These are phyloP conservation scores for Heloderma charlesbogerti DNA, from an alignment of 2,113 vertebrate species.

Conservation along the genomic window DNA sequence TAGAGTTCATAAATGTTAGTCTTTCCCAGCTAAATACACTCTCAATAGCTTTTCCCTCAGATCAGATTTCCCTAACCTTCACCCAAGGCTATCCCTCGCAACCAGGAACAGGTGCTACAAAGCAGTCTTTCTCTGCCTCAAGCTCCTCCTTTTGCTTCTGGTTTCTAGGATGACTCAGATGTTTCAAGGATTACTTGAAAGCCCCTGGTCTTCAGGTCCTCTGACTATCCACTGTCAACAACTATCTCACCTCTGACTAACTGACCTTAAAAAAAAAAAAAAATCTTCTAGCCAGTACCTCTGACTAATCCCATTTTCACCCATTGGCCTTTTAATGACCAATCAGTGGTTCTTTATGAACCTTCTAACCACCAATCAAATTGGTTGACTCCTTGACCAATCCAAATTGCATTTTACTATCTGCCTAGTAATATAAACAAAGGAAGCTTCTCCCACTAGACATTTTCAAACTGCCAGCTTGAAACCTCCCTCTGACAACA, in stretches of 20 bases:
- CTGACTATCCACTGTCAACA: background rate
- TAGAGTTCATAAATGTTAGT: background rate
- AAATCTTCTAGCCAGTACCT: background rate
- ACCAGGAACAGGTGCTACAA: too few species aligned
- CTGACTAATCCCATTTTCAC: background rate
- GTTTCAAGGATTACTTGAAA: background rate
- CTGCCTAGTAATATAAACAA: background rate
- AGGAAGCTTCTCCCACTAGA: too few species aligned
- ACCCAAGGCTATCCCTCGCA: background rate
- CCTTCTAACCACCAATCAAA: background rate
- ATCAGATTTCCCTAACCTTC: background rate
- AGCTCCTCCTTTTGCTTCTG: background rate
- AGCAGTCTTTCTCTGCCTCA: background rate
- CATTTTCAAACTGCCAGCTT: too few species aligned
- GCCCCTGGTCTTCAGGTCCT: background rate
- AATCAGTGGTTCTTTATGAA: background rate
- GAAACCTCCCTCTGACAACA: too few species aligned
- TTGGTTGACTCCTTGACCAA: too few species aligned
- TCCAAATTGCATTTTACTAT: background rate
- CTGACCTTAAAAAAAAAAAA: too few species aligned
- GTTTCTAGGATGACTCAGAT: background rate
- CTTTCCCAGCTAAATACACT: background rate
- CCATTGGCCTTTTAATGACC: background rate
- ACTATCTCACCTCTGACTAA: background rate
- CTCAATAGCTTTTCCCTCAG: background rate